These are phyloP conservation scores for Capricornis sumatraensis DNA, from an alignment of 2,113 vertebrate genomes.

Conservation along the genomic window DNA sequence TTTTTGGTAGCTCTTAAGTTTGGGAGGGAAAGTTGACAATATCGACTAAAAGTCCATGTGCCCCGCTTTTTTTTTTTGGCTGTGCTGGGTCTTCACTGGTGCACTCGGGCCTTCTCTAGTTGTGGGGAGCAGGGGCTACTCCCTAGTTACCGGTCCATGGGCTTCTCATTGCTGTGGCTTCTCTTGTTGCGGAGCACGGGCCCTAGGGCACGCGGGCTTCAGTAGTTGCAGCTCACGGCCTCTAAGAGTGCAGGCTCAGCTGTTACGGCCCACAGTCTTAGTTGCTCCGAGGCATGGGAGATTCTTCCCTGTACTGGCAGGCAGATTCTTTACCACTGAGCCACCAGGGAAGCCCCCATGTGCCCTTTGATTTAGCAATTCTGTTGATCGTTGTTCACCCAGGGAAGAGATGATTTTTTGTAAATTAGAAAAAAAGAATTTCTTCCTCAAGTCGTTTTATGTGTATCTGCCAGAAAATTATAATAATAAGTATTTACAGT, in stretches of 20 bases:
- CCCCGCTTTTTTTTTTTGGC: not conserved
- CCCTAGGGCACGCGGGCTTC: accelerated
- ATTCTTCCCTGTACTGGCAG: not conserved
- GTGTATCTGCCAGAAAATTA: not conserved
- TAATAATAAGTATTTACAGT: not conserved
- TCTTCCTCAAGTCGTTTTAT: not conserved
- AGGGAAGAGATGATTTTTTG: too few species aligned
- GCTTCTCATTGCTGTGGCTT: not conserved
- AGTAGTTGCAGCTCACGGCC: accelerated
- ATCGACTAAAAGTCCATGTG: not conserved
- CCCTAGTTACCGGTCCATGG: not conserved
- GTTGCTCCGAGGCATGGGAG: not conserved
- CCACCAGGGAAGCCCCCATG: not conserved
- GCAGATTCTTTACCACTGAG: not conserved
- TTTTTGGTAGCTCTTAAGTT: not conserved
- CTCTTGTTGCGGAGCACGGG: accelerated
- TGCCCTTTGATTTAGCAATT: not conserved
- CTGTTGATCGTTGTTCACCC: not conserved
- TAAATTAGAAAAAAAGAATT: not conserved
- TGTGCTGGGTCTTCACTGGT: not conserved
- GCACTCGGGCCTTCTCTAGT: not conserved
- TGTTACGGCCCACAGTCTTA: not conserved
- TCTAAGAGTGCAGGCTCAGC: not conserved
- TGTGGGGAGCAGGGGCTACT: not conserved
- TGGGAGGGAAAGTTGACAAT: not conserved